Evolutionary conservation across 2,888 invertebrate species (phyloP).

Genomic region (Eumacrocentrus americanus): DNA sequence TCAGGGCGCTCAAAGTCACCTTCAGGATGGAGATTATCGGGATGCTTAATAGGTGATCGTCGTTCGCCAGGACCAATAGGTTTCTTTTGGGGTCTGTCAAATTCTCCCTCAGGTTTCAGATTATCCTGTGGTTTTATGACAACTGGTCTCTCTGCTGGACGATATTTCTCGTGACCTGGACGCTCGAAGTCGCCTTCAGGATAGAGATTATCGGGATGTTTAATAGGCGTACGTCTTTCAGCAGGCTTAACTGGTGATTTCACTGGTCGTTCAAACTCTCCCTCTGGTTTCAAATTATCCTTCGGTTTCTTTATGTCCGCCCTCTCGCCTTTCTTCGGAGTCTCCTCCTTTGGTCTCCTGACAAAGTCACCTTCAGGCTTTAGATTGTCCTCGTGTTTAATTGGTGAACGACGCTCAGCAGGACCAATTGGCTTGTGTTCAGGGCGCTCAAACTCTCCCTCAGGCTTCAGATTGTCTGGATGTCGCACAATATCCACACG

Average conservation of each 20-base stretch:
- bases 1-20: slow-evolving; percentile 58
- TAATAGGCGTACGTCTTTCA: slow-evolving; percentile 60
- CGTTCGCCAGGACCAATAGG: slow-evolving; percentile 43
- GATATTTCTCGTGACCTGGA: slow-evolving; percentile 57
- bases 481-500: slow-evolving; percentile 58
- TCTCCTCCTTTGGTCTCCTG: slow-evolving; percentile 58
- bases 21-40: slow-evolving; percentile 47
- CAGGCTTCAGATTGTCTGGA: slow-evolving; percentile 70
- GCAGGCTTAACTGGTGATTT: slow-evolving; percentile 63
- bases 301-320: slow-evolving; percentile 57
- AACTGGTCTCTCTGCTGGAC: slow-evolving; percentile 62
- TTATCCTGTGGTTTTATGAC: slow-evolving; percentile 58
- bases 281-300: slow-evolving; percentile 65
- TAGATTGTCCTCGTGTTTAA: slow-evolving; percentile 51
- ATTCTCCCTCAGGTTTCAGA: slow-evolving; percentile 48
- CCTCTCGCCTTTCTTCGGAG: slow-evolving; percentile 53
- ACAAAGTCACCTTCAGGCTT: slow-evolving; percentile 57
- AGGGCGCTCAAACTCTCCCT: slow-evolving; percentile 64
- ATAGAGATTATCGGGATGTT: slow-evolving; percentile 67
- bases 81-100: slow-evolving; percentile 52
- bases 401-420: slow-evolving; percentile 48
- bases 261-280: slow-evolving; percentile 64
- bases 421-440: slow-evolving; percentile 43
- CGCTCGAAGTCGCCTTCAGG: slow-evolving; percentile 64
- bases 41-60: slow-evolving; percentile 52